Base-by-base conservation (phyloP, 2,888 invertebrate species). In the Ellobium chinense region DNA sequence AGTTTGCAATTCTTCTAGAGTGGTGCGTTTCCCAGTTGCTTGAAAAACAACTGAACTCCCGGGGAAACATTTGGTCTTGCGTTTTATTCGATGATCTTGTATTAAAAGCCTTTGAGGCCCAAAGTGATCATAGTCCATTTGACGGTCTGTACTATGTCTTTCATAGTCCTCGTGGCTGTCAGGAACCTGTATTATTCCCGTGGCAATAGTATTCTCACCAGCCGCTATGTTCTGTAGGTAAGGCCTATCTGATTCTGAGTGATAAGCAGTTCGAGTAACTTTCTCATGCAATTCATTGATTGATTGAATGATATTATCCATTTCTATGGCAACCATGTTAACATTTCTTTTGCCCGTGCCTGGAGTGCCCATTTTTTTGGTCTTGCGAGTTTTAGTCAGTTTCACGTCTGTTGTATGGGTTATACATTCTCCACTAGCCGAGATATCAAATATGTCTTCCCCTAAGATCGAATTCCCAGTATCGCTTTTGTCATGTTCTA, bases 271-370 rank as follows among this genome's bases (percentile, higher is more conserved):
- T 31, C 74, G 63, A 36, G 73, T 74, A 39, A 79, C 65, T 39
- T 79, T 73, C 29, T 36, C 34, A 54, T 79, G 74, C 34, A 79
- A 58, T 56, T 79, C 79, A 73, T 74, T 79, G 56, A 79, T 79
- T 27, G 73, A 70, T 2, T 58, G 62, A 18, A 79, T 73, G 31
- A 66, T 74, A 24, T 66, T 34, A 9, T 79, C 73, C 29, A 60
- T 73, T 21, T 70, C 70, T 2, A 34, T 2, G 2, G 2, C 58
- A 36, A 66, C 79, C 14, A 18, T n/a, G n/a, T 66, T 58, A 31
- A 56, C 12, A 9, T 58, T 66, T 0, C 73, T 79, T 27, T 79
- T 74, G 60, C 79, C 73, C 34, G 74, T 74, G 14, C 79, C 79
- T 54, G 79, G 79, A 14, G 79, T 79, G 72, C 74, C 79, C 1